phyloP scores from a whole-genome alignment of 2,113 vertebrate genomes.

The Dasypus novemcinctus region DNA sequence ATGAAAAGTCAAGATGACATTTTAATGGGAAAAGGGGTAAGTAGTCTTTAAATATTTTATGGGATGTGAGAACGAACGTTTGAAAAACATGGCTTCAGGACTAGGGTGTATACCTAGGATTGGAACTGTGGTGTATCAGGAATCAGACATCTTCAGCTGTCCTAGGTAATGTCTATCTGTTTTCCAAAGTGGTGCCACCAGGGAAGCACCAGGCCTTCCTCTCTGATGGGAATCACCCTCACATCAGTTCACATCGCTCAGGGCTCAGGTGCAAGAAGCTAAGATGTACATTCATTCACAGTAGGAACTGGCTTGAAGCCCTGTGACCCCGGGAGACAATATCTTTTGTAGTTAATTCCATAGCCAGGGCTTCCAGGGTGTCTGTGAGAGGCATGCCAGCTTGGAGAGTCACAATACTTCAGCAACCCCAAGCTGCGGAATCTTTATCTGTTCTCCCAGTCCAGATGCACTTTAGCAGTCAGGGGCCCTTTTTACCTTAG shows the following conservation, averaged over 20 bases:
- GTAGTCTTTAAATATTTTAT: fast-evolving
- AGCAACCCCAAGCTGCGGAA: neutral
- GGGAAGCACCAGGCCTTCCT: no score
- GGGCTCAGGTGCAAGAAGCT: fast-evolving
- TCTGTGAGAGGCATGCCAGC: fast-evolving
- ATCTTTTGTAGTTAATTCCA: neutral
- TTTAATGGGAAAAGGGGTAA: neutral
- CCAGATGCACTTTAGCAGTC: no score
- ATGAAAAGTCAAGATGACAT: neutral
- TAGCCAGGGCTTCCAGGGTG: neutral
- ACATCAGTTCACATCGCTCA: neutral
- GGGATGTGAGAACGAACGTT: no score
- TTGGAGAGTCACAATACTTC: neutral
- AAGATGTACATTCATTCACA: no score
- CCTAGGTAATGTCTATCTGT: fast-evolving
- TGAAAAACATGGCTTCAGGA: neutral
- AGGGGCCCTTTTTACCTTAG: neutral
- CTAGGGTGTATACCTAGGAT: fast-evolving
- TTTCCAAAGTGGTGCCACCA: neutral
- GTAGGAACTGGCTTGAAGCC: neutral
- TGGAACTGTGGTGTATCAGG: no score
- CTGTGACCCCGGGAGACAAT: fast-evolving
- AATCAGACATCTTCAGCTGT: fast-evolving
- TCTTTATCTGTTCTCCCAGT: neutral
- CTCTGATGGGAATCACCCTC: no score